Evolutionary conservation across 2,113 vertebrate species (phyloP).

Genomic region (Delphinus delphis): DNA sequence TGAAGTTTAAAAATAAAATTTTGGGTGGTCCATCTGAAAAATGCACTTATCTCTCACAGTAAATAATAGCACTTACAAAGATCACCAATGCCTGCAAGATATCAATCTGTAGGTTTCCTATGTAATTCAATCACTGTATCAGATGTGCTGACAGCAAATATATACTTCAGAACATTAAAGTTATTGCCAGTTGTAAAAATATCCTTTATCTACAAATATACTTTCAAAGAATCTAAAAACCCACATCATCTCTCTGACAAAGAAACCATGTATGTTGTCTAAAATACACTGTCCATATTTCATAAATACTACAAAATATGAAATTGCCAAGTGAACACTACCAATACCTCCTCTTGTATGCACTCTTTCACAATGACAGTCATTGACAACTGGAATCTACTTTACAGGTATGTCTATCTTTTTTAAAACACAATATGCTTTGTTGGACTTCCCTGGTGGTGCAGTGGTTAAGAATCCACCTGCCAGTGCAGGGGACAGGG

Average conservation of each 20-base stretch:
- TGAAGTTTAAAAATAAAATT: conserved; percentile 9
- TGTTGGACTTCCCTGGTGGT: no score
- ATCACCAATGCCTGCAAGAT: neutral
- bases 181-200: neutral
- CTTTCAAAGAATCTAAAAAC: neutral
- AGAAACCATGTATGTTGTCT: neutral
- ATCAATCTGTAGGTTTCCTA: neutral
- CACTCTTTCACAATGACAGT: neutral
- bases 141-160: neutral
- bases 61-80: neutral
- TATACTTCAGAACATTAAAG: neutral
- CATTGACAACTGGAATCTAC: neutral
- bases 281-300: neutral
- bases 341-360: neutral
- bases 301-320: neutral
- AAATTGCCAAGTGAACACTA: neutral
- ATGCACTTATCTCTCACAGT: neutral
- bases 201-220: neutral
- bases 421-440: neutral
- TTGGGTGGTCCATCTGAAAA: neutral
- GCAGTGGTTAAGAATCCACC: no score
- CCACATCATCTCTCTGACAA: neutral
- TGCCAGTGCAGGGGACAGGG: no score
- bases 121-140: neutral
- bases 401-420: neutral